Percentiles rank a stretch among this genome's conserved stretches.
These are phyloP conservation scores for Julus scanicus DNA, from an alignment of 2,888 invertebrate species.

Conservation along the genomic window DNA sequence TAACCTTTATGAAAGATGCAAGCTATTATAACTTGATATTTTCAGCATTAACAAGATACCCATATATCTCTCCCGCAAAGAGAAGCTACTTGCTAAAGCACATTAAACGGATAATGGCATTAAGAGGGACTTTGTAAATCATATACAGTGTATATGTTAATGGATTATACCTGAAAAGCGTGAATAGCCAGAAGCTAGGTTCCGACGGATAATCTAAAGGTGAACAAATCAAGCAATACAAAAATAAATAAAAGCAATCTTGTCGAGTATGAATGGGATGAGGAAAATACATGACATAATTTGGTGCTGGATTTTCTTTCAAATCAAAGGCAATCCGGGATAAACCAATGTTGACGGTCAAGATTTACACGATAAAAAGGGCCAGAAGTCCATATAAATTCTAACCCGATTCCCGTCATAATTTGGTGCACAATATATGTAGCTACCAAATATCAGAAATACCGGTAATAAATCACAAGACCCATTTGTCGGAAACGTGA, in stretches of 20 bases:
- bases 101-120: slow-evolving; percentile 17
- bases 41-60: slow-evolving; percentile 1
- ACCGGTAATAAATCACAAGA: neutral
- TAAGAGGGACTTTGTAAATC: neutral
- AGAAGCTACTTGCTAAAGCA: neutral
- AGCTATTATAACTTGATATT: slow-evolving; percentile 7
- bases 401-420: neutral
- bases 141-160: neutral
- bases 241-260: neutral
- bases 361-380: neutral
- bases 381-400: neutral
- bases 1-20: neutral
- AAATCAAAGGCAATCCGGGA: neutral
- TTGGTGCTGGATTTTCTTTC: neutral
- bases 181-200: neutral
- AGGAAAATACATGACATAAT: slow-evolving; percentile 23
- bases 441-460: neutral
- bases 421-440: neutral
- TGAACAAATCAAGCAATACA: neutral
- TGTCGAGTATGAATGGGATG: neutral
- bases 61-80: neutral
- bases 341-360: neutral
- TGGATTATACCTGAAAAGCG: slow-evolving; percentile 37
- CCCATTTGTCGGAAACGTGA: neutral
- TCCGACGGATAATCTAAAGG: neutral